phyloP scores from a whole-genome alignment of 2,113 vertebrate genomes.

The Prionailurus viverrinus region DNA sequence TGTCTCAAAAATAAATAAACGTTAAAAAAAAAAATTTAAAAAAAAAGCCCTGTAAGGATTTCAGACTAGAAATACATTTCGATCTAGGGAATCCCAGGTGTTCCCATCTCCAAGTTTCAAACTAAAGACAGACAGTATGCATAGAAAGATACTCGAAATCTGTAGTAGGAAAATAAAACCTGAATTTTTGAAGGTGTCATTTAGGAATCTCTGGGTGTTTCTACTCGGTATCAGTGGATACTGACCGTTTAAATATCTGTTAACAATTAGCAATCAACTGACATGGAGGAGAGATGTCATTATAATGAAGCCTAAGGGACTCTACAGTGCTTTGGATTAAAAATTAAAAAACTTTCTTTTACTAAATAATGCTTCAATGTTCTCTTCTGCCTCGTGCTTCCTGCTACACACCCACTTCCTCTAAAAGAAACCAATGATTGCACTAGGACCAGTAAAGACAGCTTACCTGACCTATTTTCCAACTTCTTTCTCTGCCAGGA shows the following conservation, averaged over 20 bases:
- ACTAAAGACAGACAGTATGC: neutral
- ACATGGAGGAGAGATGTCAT: neutral
- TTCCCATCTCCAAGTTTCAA: neutral
- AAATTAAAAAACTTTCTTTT: neutral
- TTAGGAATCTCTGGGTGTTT: constrained; percentile 16
- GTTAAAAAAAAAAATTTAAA: no score
- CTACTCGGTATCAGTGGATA: neutral
- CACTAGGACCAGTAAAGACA: neutral
- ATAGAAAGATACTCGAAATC: neutral
- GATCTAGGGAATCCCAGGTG: neutral
- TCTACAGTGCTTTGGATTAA: neutral
- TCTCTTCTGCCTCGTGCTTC: neutral
- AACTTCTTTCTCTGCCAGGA: neutral
- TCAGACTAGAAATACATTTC: neutral
- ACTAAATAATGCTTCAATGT: neutral
- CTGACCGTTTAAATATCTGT: neutral
- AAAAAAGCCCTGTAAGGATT: neutral
- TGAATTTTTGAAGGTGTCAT: constrained; percentile 22
- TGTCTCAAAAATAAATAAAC: no score
- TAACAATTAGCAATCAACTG: constrained; percentile 16
- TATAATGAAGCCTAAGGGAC: constrained; percentile 8
- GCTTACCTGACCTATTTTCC: neutral
- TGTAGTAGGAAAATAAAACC: neutral
- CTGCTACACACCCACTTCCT: neutral
- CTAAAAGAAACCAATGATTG: constrained; percentile 11